phyloP scores from a whole-genome alignment of 2,797 vertebrate genomes.

The Semotilus atromaculatus region DNA sequence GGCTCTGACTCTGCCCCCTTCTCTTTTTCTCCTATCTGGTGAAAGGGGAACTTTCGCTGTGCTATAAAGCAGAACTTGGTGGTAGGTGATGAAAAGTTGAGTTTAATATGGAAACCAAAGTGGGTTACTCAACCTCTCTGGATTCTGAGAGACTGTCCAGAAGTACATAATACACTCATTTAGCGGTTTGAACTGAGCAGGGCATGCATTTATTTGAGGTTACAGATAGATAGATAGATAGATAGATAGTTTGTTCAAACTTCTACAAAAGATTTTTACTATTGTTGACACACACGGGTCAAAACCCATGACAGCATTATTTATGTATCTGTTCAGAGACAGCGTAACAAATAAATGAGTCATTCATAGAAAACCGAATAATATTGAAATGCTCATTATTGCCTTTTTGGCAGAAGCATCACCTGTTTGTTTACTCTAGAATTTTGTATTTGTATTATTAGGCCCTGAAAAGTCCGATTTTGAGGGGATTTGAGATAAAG shows the following conservation, averaged over 20 bases:
- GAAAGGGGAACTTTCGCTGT: conserved; percentile 13
- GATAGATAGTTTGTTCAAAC: too few relatives aligned
- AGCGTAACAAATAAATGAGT: not conserved
- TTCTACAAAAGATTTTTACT: too few relatives aligned
- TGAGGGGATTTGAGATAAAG: not conserved
- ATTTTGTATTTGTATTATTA: not conserved
- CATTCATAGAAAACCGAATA: not conserved
- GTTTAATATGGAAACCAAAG: conserved; percentile 44
- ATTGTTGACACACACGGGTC: too few relatives aligned
- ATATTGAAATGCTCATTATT: not conserved
- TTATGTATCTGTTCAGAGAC: too few relatives aligned
- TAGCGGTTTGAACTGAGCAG: not conserved
- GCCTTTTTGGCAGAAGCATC: not conserved
- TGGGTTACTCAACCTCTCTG: conserved; percentile 19
- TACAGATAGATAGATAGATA: not conserved
- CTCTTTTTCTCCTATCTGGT: conserved; percentile 26
- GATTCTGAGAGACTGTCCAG: conserved; percentile 22
- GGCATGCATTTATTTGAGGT: not conserved
- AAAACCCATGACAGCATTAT: too few relatives aligned
- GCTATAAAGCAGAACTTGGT: conserved; percentile 38
- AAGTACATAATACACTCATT: conserved; percentile 16
- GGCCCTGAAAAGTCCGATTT: not conserved
- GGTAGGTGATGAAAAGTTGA: conserved; percentile 42
- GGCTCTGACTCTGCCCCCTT: conserved; percentile 25
- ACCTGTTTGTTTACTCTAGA: not conserved